These are phyloP conservation scores for Ephialtes manifestator DNA, from an alignment of 2,888 invertebrate species.

Conservation along the genomic window DNA sequence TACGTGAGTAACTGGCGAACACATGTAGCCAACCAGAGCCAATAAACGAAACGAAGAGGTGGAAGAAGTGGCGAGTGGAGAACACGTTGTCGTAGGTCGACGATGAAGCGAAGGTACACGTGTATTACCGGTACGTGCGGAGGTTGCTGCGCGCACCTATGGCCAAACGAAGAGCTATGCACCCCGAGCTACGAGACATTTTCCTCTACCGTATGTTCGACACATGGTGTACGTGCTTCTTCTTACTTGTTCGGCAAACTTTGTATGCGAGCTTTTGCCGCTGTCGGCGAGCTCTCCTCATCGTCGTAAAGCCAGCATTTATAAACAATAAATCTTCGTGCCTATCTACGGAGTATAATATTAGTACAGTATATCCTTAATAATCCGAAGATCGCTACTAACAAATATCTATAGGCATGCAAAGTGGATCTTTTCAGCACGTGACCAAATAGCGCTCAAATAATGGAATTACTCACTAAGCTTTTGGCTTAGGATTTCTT, in stretches of 20 bases:
- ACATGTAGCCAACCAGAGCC: slow-evolving; percentile 31
- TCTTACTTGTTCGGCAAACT: slow-evolving; percentile 64
- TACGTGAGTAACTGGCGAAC: slow-evolving; percentile 44
- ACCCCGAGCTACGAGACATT: neutral
- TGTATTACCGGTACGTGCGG: slow-evolving; percentile 44
- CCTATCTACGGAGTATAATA: slow-evolving; percentile 5
- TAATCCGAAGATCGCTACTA: slow-evolving; percentile 9
- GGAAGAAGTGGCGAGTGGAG: neutral
- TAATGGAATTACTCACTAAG: neutral
- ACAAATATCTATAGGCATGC: slow-evolving; percentile 4
- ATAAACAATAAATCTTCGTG: slow-evolving; percentile 51
- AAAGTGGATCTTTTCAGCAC: neutral
- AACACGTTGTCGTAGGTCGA: slow-evolving; percentile 40
- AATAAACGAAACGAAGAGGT: slow-evolving; percentile 5
- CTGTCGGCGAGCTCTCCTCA: slow-evolving; percentile 44
- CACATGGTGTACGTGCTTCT: slow-evolving; percentile 76
- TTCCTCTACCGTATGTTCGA: slow-evolving; percentile 75
- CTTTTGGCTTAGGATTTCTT: neutral
- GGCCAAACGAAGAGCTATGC: slow-evolving; percentile 11
- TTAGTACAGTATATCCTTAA: slow-evolving; percentile 29
- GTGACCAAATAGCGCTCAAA: neutral
- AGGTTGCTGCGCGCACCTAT: slow-evolving; percentile 38
- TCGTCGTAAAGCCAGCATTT: slow-evolving; percentile 66
- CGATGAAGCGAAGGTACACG: slow-evolving; percentile 12
- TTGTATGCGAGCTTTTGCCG: slow-evolving; percentile 40